Base-by-base conservation (phyloP, 2,888 invertebrate species). In the Nephrocerus scutellatus region DNA sequence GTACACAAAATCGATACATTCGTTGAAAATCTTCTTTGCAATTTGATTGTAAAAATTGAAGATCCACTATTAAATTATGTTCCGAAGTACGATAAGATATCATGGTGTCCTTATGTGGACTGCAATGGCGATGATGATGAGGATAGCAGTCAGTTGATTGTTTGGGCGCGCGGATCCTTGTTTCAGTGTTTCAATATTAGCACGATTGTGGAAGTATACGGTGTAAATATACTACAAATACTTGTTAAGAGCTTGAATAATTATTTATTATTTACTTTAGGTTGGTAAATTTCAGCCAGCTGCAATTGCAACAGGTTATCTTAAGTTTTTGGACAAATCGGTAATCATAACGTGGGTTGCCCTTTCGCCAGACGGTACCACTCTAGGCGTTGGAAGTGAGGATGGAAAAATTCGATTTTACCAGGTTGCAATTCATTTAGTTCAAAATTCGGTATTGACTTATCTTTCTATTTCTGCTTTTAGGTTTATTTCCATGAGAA, bases 391-490 rank as follows among this genome's bases (percentile, higher is more conserved):
- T 24, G 91, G 90, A 20, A 83, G 86, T 56, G 72, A 77, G 1
- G 91, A 92, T 68, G 96, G 95, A 34, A 77, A 80, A 57, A 88
- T 95, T 32, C 86, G 89, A 66, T 96, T 96, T 72, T 93, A 88
- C 68, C 90, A 93, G 74, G 80, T 80, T 52, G 38, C 37, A 36
- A n/a, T 30, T 20, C 14, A n/a, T n/a, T n/a, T n/a, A n/a, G n/a
- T 19, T 24, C 16, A 32, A 26, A 31, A 38, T 31, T 30, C n/a
- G n/a, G 12, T 33, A 25, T 28, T 19, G 31, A 35, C 29, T 39
- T 19, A 22, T 28, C 39, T 38, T 29, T 36, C 24, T 23, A 26
- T 15, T 14, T 3, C 12, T 22, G 9, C 44, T 44, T 50, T 4
- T 58, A 75, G 75, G 78, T 85, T 26, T 84, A 83, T 65, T 77